Conservation (phyloP, 2,888 invertebrate genomes). For the Octonoba sinensis region DNA sequence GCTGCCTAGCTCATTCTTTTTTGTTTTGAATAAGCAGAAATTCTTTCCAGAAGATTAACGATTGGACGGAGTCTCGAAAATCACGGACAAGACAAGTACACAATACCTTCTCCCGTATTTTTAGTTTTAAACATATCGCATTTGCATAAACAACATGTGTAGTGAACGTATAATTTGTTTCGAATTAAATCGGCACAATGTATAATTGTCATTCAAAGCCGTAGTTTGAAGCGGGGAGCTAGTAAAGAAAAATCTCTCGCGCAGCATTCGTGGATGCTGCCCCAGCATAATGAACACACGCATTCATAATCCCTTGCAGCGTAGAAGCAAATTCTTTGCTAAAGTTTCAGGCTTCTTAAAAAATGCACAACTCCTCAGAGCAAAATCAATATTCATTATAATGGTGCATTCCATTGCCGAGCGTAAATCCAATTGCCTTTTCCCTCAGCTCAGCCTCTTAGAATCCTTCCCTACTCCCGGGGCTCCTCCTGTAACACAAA, state of each 20-base stretch:
- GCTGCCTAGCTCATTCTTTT: no score
- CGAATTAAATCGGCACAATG: conserved; percentile 40
- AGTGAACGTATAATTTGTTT: conserved; percentile 55
- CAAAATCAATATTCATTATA: conserved; percentile 61
- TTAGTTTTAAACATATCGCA: neutral
- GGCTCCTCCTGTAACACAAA: conserved; percentile 55
- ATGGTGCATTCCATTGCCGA: conserved; percentile 41
- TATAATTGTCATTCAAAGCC: conserved; percentile 32
- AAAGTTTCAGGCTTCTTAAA: conserved; percentile 37
- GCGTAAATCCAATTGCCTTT: conserved; percentile 54
- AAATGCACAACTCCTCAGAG: conserved; percentile 49
- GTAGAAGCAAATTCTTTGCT: conserved; percentile 45
- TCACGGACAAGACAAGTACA: no score
- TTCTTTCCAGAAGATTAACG: no score
- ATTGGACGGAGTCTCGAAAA: no score
- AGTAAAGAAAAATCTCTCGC: conserved; percentile 48
- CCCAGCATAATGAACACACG: conserved; percentile 48
- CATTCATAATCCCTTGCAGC: conserved; percentile 21
- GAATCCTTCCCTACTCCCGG: conserved; percentile 47
- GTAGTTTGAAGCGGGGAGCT: conserved; percentile 16
- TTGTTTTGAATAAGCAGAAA: no score
- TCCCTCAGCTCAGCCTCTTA: conserved; percentile 51
- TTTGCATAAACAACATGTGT: conserved; percentile 11
- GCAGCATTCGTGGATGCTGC: conserved; percentile 7
- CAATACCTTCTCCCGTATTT: no score